A percentile compares a stretch with the other conserved stretches of the same genome.
phyloP scores from a whole-genome alignment of 2,797 vertebrate genomes.

The Balearica regulorum region DNA sequence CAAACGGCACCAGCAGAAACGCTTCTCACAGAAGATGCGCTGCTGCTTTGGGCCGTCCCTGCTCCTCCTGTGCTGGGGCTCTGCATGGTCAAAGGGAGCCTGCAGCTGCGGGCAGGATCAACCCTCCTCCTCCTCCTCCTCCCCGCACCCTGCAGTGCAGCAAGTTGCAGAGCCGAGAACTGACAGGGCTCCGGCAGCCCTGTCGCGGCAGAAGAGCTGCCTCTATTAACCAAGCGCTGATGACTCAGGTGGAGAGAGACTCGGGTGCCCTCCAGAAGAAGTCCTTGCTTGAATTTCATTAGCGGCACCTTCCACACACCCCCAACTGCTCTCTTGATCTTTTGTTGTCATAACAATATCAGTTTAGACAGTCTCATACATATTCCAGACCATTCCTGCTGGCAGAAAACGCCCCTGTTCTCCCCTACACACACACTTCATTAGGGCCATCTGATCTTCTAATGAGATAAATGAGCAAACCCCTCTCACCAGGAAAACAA shows the following conservation, averaged over 20 bases:
- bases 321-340: neutral
- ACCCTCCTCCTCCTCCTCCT: neutral
- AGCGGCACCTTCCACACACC: neutral
- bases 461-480: neutral
- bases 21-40: neutral
- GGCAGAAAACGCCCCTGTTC: neutral
- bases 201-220: neutral
- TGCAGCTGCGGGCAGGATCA: neutral
- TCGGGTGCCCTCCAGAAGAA: conserved; percentile 1
- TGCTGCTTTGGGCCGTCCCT: neutral
- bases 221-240: neutral
- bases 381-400: neutral
- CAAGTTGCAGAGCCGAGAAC: neutral
- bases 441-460: neutral
- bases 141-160: neutral
- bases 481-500: neutral
- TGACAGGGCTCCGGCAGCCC: neutral
- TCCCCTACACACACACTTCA: too few species aligned
- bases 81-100: neutral
- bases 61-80: neutral
- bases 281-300: neutral
- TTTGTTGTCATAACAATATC: neutral
- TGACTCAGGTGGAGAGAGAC: conserved; percentile 17
- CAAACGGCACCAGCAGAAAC: neutral
- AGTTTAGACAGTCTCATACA: neutral